Conservation (phyloP, 2,797 vertebrate genomes). For the Myiothlypis chrysogaster region DNA sequence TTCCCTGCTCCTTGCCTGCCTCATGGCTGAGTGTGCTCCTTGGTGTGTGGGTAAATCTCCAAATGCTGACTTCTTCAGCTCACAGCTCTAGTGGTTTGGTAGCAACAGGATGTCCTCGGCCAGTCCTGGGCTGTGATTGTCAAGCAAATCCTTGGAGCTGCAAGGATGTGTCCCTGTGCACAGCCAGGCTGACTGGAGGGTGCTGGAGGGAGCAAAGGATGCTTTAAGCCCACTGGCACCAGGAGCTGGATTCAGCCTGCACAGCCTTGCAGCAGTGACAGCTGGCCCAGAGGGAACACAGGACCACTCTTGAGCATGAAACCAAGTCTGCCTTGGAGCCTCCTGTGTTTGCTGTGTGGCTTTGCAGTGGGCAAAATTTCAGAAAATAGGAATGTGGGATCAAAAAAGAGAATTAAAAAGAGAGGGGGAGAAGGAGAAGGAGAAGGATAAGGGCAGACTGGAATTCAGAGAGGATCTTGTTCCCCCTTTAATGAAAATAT, state of each 20-base stretch:
- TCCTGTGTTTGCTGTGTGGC: neutral
- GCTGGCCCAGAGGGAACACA: neutral
- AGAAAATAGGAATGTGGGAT: neutral
- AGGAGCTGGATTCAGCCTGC: neutral
- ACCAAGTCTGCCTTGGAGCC: neutral
- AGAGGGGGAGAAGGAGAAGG: neutral
- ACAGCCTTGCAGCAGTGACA: neutral
- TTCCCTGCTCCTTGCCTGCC: neutral
- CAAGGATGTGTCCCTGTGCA: neutral
- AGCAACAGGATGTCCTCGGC: neutral
- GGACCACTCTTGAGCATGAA: neutral
- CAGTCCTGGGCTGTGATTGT: neutral
- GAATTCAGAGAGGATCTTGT: neutral
- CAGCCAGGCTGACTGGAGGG: neutral
- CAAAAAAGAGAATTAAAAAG: neutral
- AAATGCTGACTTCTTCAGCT: neutral
- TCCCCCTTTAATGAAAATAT: neutral
- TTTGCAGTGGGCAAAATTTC: neutral
- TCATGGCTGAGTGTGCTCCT: neutral
- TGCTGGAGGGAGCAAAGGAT: neutral
- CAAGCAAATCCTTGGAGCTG: neutral
- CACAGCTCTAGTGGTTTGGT: neutral
- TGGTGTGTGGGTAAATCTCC: neutral
- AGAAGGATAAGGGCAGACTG: neutral
- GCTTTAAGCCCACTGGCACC: neutral